Evolutionary conservation across 2,888 invertebrate genomes (phyloP), one percentile per base, ranked within the genome.

Genomic region (Odontothrips loti): DNA sequence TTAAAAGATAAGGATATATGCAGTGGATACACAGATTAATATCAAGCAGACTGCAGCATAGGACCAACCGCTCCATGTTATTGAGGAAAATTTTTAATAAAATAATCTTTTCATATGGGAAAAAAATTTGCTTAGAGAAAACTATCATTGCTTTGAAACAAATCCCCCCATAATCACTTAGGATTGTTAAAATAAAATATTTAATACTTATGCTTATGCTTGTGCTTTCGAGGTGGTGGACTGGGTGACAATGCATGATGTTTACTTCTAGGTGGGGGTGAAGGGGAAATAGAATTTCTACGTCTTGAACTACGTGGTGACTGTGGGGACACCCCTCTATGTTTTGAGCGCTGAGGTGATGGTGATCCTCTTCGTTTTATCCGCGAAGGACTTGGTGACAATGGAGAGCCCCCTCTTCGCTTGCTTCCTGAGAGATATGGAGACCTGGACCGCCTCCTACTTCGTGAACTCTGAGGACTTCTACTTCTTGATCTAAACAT

Each of bases 141-240:
- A 43, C 34, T 43, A 43, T 43, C 2, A 43, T 43, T 43, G 34
- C 34, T 58, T 15, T 58, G 20, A 58, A 11, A 58, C 58, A 58
- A 58, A 58, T 6, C 58, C 17, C n/a, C 10, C 6, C 17, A 58
- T 15, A 58, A 58, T 58, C 17, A 58, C 17, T 20, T 17, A 58
- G 58, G n/a, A 17, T 58, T 58, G 23, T 27, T 75, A n/a, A 4
- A 43, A 27, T 75, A 27, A 27, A 75, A 75, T 58, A 58, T 20
- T 12, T 75, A 89, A 85, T 88, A 88, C 84, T 89, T 88, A 84
- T 89, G 89, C 84, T 89, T 89, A 84, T 89, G 89, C 84, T 89
- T 90, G 83, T 89, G 89, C 83, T 88, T 89, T 80, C 89, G 88
- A 47, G 85, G 85, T 10, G 88, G 86, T 4, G 88, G 86, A 23